Conservation (phyloP, 2,113 vertebrate species). For the Ibidorhyncha struthersii region DNA sequence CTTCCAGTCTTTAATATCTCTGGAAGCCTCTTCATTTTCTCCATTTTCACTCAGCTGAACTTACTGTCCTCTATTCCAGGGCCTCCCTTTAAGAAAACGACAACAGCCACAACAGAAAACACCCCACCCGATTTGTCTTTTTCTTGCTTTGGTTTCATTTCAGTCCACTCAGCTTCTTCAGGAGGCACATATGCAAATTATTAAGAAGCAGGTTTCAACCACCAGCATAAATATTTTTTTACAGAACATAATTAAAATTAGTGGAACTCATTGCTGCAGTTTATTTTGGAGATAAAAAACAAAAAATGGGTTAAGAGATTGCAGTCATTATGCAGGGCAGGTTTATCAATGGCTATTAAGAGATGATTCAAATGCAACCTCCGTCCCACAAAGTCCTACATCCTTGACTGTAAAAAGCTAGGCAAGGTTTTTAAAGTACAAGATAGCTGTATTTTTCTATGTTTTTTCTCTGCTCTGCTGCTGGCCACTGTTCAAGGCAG, state of each 20-base stretch:
- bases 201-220: neutral
- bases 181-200: neutral
- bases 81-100: neutral
- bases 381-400: neutral
- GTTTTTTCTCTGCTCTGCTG: neutral
- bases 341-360: neutral
- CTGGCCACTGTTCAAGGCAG: neutral
- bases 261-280: neutral
- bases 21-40: neutral
- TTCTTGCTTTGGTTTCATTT: neutral
- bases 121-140: neutral
- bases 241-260: neutral
- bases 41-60: neutral
- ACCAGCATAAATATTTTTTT: neutral
- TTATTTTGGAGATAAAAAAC: neutral
- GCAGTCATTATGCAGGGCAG: neutral
- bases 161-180: neutral
- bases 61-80: neutral
- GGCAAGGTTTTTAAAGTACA: neutral
- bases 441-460: neutral
- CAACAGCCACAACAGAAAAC: neutral
- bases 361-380: neutral
- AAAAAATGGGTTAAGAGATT: neutral
- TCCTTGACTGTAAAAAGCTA: neutral
- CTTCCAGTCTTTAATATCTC: neutral